Base-by-base conservation (phyloP, 2,888 invertebrate genomes). In the Phengaris arion region DNA sequence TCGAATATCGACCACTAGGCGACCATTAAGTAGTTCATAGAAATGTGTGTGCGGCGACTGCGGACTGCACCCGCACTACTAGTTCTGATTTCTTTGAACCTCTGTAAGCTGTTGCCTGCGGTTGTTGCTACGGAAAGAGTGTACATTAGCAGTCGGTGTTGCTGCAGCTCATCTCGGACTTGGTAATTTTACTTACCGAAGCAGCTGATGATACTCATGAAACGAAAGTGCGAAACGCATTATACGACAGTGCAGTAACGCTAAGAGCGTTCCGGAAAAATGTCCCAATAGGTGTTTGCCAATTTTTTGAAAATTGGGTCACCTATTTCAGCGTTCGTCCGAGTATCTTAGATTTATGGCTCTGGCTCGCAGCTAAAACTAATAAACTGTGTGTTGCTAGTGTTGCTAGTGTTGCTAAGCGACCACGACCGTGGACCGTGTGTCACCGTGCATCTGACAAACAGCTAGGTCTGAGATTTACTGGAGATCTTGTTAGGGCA, bases 261-360 rank as follows among this genome's bases (percentile, higher is more conserved):
- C 6, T 64, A 64, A 13, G 22, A 15, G 68, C 75, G 77, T 76
- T 79, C 77, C 80, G 79, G 78, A 80, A 79, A 80, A 57, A 77
- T 74, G 76, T 55, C 68, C 77, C 69, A 79, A 79, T 77, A 78
- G 79, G 75, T 74, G 74, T 74, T 76, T 79, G 79, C 80, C 80
- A 81, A 80, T 79, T 80, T 79, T 80, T 79, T 72, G 74, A 57
- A 68, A 80, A 79, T 69, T 78, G 75, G 80, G 80, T 80, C 79
- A 79, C 77, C 80, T 75, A 78, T 77, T 77, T 79, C 69, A 75
- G 48, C 69, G 57, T 22, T 15, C 70, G 51, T 59, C 70, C 59
- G 75, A 70, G 70, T 54, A 22, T 52, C 72, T 72, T 22, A 70
- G 70, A 70, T 70, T 70, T 72, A 72, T 72, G 54, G 72, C 35